Evolutionary conservation across 2,888 invertebrate genomes (phyloP), one percentile per base, ranked within the genome.

Genomic region (Ectemnius continuus): DNA sequence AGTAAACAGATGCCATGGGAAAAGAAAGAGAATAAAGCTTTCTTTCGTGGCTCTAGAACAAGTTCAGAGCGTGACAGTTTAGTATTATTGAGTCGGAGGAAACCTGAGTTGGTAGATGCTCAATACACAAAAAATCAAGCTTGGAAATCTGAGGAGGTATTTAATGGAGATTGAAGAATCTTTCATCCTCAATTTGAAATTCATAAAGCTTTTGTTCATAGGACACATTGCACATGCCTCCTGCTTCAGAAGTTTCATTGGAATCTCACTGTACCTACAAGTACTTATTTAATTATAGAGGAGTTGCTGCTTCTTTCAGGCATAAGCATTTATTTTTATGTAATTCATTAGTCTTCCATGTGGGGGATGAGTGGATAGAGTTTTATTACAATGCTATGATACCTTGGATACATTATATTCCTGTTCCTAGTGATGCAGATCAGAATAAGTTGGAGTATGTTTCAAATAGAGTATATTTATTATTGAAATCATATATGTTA

Each of bases 71-170:
- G 99, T 76, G 99, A 99, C 91, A 93, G 96, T 28, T 91, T 99
- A 45, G 92, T 99, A 78, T 91, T 97, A 64, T 91, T 99, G n/a
- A 96, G 97, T 20, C 93, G 97, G 71, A 93, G 93, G 67, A 89
- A 93, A 26, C 95, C 97, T 0, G 92, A 96, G 2, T 91, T 99
- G 20, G 95, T 96, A 0, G 97, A 99, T 92, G 99, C 99, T 0
- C 94, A 95, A 80, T 99, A 98, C 89, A 99, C 99, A 0, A 99
- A 98, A 91, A 99, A 99, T 91, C 99, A 99, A 92, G 99, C 98
- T 0, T 99, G 98, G 98, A 98, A 97, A 91, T 98, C 98, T 4
- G 95, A 96, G 79, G 94, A 93, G 85, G 97, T 96, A 92, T 3
- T 45, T 57, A 45, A 57, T n/a, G 36, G 2, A 20, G 1, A 61